Base-by-base conservation (phyloP, 2,113 vertebrate species). In the Phainopepla nitens region DNA sequence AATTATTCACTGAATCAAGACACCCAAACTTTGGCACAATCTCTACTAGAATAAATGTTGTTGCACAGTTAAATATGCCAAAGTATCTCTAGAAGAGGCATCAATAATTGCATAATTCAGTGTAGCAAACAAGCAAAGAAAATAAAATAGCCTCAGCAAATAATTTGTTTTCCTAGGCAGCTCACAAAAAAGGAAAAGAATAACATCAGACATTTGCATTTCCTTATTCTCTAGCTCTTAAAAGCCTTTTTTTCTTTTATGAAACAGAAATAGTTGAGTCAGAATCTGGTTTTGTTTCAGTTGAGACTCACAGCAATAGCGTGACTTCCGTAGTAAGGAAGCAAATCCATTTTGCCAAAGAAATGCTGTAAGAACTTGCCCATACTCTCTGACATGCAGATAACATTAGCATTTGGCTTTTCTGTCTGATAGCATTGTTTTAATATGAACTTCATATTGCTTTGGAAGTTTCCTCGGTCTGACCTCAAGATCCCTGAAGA, bases 371-470 rank as follows among this genome's bases (percentile, higher is more conserved):
- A 90, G 51, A 96, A 91, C 23, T 65, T 93, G 61, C 31, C 50
- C 57, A 16, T 77, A 19, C 25, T 86, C 54, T 84, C 58, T 90
- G 88, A 92, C 49, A 54, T 29, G 35, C 16, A 93, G 90, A 87
- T 96, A 93, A 88, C 33, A n/a, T 85, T 94, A 88, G 9, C 33
- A 36, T 71, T 90, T 80, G 71, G 44, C 42, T 88, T 83, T 92
- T 42, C 39, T 93, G 45, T 53, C 82, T 36, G 35, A 96, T 72
- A 89, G 20, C 47, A 45, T 93, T 90, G 54, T 80, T 93, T 90
- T 54, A 87, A 23, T 47, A 87, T 45, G 44, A 85, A 71, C 35
- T 82, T 94, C 49, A 33, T 93, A 62, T 47, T 90, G 17, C 44
- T 94, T 83, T 88, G 62, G 65, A 77, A 88, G 21, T 25, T 44